Base-by-base conservation (phyloP, 2,888 invertebrate genomes). In the Exocentrus adspersus region DNA sequence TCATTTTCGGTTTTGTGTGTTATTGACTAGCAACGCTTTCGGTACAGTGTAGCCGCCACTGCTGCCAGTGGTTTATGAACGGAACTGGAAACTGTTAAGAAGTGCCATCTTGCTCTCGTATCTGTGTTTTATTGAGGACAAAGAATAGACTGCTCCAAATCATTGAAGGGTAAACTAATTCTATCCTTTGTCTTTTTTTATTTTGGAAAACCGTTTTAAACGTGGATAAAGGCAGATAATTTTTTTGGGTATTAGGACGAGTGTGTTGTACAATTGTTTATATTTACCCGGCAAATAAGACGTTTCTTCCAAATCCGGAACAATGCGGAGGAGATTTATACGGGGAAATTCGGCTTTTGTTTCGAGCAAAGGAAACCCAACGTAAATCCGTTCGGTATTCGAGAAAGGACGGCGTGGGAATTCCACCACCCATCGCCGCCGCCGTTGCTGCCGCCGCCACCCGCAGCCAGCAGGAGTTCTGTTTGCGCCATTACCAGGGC, bases 401-500 rank as follows among this genome's bases (percentile, higher is more conserved):
- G 32, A 42, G 46, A 45, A 51, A 60, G 62, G 66, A 69, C 53
- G 66, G 61, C 71, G 68, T 72, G 71, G 71, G 72, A 72, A 71
- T 66, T 65, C 62, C 65, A 59, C 64, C 63, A 65, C 61, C 61
- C 64, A 56, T 12, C 50, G 64, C 53, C 56, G 53, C 61, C 24
- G n/a, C n/a, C n/a, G n/a, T n/a, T n/a, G n/a, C n/a, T n/a, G n/a
- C n/a, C n/a, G n/a, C 37, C 50, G 64, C 53, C 56, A 53, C 61
- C 24, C 51, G 65, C 56, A 51, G 51, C 60, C n/a, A n/a, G n/a
- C n/a, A n/a, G 45, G 54, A 62, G 64, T 65, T 64, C 68, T 65
- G 70, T 71, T 72, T 65, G 65, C 61, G 62, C 70, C 69, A 69
- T 70, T 67, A 69, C 69, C 68, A 68, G 67, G 64, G 70, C 60